Base-by-base conservation (phyloP, 1,140 invertebrate species). In the Trinorchestia longiramus region DNA sequence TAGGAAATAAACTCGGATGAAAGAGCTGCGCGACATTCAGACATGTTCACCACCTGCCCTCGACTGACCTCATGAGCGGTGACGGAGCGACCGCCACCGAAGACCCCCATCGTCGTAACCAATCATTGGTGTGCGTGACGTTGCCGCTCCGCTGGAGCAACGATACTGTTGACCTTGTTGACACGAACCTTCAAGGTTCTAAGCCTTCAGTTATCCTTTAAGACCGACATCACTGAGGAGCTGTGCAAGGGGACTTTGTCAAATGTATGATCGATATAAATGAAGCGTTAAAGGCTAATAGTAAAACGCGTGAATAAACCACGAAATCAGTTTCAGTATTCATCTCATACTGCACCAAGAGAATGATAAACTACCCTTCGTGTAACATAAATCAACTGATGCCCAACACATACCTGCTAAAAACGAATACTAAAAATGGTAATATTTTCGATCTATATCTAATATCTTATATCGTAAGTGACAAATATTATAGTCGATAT, bases 71-170 rank as follows among this genome's bases (percentile, higher is more conserved):
- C 28, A 36, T 15, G 62, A 77, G 3, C 11, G 3, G 1, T 77
- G 62, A 77, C 62, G 36, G 62, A 77, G 62, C 62, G 28, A 90
- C 36, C 8, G 40, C 87, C 4, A n/a, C 8, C 36, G 87, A 36
- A 19, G 88, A 43, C 43, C 88, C n/a, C 42, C 88, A 42, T 0
- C 88, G 88, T 90, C 41, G 41, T 41, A 41, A 90, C 88, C 43
- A 90, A 90, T 90, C 88, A 90, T 43, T 42, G 88, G 8, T 42
- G 88, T 42, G 42, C 88, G 88, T 90, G 88, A 90, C 43, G 43
- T 90, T 43, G 88, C 43, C 88, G 88, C 88, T 90, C 41, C 88
- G 88, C 88, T 90, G 43, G 88, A 90, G 88, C 88, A 90, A 41
- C 88, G 0, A 15, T 15, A 28, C 8, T 17, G 88, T 8, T 28